Evolutionary conservation across 2,113 vertebrate species (phyloP).

Genomic region (Sterrhoptilus dennistouni): DNA sequence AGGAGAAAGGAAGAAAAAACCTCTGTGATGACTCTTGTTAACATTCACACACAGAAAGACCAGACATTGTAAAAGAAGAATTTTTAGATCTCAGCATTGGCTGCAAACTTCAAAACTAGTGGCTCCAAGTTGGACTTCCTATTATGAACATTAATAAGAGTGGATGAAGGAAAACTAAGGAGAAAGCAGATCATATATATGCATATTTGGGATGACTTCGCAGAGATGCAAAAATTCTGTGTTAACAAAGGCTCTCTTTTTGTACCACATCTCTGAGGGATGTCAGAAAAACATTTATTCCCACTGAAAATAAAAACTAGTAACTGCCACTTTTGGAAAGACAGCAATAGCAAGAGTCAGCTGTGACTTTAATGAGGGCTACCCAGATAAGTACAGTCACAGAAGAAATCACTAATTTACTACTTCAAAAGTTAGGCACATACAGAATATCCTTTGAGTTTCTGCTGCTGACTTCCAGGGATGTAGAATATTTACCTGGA

Average conservation of each 20-base stretch:
- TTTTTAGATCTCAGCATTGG: neutral
- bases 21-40: neutral
- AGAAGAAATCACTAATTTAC: neutral
- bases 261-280: neutral
- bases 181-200: neutral
- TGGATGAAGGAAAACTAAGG: neutral
- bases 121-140: neutral
- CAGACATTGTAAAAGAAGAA: neutral
- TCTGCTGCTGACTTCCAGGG: neutral
- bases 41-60: neutral
- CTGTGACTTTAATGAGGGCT: neutral
- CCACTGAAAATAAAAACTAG: neutral
- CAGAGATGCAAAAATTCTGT: neutral
- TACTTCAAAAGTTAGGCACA: neutral
- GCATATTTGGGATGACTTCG: neutral
- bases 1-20: neutral
- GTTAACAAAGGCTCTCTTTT: neutral
- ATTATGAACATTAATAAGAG: neutral
- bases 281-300: neutral
- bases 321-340: neutral
- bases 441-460: neutral
- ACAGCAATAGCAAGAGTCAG: neutral
- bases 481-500: neutral
- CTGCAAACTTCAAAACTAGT: neutral
- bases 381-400: neutral